These are phyloP conservation scores for Sorex araneus DNA, from an alignment of 2,113 vertebrate species.

Conservation along the genomic window DNA sequence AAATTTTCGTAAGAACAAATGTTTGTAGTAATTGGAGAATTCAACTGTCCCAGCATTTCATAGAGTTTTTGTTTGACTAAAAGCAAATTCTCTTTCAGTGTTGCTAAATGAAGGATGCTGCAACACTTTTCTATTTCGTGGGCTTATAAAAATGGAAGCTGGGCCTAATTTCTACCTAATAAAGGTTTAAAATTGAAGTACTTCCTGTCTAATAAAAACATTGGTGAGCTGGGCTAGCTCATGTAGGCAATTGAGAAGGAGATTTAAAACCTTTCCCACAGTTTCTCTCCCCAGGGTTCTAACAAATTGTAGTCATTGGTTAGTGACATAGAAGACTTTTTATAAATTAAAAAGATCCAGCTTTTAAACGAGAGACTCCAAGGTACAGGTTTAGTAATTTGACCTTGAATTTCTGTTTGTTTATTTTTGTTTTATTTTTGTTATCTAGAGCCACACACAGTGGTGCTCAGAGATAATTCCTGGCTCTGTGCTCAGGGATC, in stretches of 20 bases:
- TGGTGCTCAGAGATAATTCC: too few species aligned
- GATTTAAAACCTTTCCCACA: neutral
- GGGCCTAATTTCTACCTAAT: neutral
- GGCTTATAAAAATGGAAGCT: constrained; percentile 50
- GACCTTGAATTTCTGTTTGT: neutral
- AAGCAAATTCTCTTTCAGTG: neutral
- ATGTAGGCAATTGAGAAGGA: neutral
- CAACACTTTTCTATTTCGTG: neutral
- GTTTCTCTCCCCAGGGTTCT: neutral
- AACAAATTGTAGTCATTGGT: neutral
- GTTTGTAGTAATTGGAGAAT: neutral
- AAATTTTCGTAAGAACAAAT: neutral
- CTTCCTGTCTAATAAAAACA: constrained; percentile 49
- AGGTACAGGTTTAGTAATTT: neutral
- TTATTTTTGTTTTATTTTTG: too few species aligned
- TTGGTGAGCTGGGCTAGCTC: neutral
- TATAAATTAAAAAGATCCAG: neutral
- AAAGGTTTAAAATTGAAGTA: constrained; percentile 46
- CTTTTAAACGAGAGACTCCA: neutral
- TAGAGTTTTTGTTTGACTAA: neutral
- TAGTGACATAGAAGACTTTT: neutral
- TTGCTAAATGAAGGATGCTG: neutral
- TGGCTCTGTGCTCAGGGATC: too few species aligned
- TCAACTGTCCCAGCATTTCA: neutral
- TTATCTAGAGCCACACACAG: too few species aligned